Evolutionary conservation across 2,113 vertebrate species (phyloP).

Genomic region (Callithrix jacchus): DNA sequence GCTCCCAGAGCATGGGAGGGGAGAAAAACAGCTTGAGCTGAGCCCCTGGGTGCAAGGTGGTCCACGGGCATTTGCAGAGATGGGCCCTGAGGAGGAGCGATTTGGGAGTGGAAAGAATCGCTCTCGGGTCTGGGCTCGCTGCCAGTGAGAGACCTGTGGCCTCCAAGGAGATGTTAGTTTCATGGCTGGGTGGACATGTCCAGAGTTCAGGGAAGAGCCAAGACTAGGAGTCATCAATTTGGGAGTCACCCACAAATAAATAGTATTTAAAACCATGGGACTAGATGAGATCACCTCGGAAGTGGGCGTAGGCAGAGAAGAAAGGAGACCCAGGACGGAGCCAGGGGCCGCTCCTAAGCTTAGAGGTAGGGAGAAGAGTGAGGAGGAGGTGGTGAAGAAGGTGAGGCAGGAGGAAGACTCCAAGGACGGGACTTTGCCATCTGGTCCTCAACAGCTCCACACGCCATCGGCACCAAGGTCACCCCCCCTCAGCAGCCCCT

Average conservation of each 20-base stretch:
- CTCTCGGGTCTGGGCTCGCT: rapidly evolving
- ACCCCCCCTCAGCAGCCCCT: not conserved
- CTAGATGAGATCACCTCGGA: slow-evolving; percentile 8
- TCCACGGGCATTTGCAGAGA: not conserved
- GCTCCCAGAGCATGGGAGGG: not conserved
- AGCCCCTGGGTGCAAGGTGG: not conserved
- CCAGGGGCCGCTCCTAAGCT: not conserved
- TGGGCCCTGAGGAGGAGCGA: not conserved
- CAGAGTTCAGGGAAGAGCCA: not conserved
- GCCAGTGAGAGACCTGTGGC: not conserved
- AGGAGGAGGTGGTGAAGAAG: not conserved
- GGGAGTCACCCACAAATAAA: not conserved
- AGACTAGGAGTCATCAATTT: not conserved
- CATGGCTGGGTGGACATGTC: not conserved
- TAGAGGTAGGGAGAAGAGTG: not conserved
- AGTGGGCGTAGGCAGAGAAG: not conserved
- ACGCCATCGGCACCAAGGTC: no score
- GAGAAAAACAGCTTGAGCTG: not conserved
- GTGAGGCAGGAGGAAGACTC: not conserved
- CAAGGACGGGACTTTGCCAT: not conserved
- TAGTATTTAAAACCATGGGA: not conserved
- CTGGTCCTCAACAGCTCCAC: not conserved
- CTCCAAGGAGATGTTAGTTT: not conserved
- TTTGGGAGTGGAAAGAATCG: not conserved
- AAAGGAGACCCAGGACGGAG: not conserved